phyloP scores from a whole-genome alignment of 2,113 vertebrate genomes.

The Etheostoma cragini region DNA sequence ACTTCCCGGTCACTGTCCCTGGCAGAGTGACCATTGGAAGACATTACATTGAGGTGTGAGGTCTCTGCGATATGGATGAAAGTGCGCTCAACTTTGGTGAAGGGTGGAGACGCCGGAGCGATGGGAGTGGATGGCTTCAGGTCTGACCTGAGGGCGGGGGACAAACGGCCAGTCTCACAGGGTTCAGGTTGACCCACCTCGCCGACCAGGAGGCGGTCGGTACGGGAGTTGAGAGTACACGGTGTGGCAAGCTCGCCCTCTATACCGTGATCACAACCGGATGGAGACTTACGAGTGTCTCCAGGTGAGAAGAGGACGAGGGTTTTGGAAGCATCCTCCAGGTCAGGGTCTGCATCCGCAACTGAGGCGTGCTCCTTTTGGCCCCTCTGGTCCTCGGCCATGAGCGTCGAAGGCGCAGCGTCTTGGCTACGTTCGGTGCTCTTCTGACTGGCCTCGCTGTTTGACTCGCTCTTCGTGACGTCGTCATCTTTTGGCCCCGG shows the following conservation, averaged over 20 bases:
- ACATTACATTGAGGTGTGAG: constrained; percentile 95
- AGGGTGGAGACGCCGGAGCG: constrained; percentile 89
- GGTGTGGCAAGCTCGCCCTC: constrained; percentile 90
- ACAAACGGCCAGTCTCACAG: constrained; percentile 89
- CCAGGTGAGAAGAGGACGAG: constrained; percentile 96
- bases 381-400: constrained; percentile 91
- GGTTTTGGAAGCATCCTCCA: constrained; percentile 96
- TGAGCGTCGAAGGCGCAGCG: constrained; percentile 91
- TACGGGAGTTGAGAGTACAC: constrained; percentile 84
- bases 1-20: constrained; percentile 82
- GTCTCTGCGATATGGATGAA: constrained; percentile 97
- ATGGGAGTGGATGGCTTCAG: constrained; percentile 84
- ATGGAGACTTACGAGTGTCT: constrained; percentile 92
- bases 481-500: constrained; percentile 81
- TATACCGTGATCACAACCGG: constrained; percentile 83
- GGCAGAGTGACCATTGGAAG: constrained; percentile 85
- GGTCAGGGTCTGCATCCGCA: constrained; percentile 91
- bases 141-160: constrained; percentile 90
- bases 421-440: constrained; percentile 94
- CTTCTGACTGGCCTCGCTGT: constrained; percentile 91
- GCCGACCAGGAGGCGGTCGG: constrained; percentile 82
- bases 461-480: constrained; percentile 89
- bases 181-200: constrained; percentile 50
- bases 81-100: constrained; percentile 97
- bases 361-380: constrained; percentile 87